Percentiles rank a stretch among this genome's conserved stretches.
These are phyloP conservation scores for Mastomys natalensis DNA, from an alignment of 2,113 vertebrate species.

Conservation along the genomic window DNA sequence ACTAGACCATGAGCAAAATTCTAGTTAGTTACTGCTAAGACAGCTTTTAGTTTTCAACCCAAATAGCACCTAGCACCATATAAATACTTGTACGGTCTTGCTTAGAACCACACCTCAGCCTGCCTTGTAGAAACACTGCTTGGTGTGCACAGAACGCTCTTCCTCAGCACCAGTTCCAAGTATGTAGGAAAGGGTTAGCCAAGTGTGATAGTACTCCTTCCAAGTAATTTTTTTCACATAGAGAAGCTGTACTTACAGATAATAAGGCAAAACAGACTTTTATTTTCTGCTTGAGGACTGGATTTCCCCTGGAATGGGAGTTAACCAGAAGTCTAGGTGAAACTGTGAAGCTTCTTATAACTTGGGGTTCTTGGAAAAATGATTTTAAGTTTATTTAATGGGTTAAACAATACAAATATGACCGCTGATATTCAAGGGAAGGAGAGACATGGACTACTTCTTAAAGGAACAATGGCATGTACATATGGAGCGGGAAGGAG, in stretches of 20 bases:
- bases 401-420: neutral
- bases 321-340: neutral
- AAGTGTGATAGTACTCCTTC: slow-evolving; percentile 25
- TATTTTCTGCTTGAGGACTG: slow-evolving; percentile 3
- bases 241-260: neutral
- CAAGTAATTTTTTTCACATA: neutral
- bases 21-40: neutral
- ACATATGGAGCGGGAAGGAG: neutral
- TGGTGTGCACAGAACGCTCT: neutral
- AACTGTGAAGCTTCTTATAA: neutral
- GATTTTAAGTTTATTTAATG: neutral
- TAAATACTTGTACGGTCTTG: slow-evolving; percentile 4
- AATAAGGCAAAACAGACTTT: neutral
- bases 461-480: neutral
- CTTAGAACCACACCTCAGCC: neutral
- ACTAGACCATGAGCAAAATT: neutral
- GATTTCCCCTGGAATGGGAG: neutral
- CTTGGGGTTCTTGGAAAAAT: neutral
- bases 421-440: neutral
- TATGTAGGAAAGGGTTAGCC: neutral
- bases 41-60: neutral
- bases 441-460: neutral
- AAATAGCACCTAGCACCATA: neutral
- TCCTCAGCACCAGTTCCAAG: neutral
- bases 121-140: neutral